phyloP scores from a whole-genome alignment of 2,888 invertebrate species.

The Zygogramma bicolorata region DNA sequence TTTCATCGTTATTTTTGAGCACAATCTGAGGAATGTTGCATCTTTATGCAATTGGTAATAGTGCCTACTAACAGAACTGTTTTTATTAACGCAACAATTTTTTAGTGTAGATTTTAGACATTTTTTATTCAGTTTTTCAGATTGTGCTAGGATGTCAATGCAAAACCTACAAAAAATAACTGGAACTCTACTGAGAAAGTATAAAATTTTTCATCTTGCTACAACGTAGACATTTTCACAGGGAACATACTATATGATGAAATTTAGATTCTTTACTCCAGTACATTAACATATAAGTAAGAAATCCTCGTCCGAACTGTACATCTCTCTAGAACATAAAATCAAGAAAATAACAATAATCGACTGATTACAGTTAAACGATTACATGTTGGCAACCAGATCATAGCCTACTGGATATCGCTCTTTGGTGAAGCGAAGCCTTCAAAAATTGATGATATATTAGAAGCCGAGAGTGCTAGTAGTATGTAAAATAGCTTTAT shows the following conservation, averaged over 20 bases:
- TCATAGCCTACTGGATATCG: constrained; percentile 37
- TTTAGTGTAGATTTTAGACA: too few relatives aligned
- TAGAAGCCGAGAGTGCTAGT: constrained; percentile 65
- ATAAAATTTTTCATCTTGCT: too few relatives aligned
- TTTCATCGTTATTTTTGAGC: too few relatives aligned
- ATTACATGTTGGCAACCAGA: constrained; percentile 36
- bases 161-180: too few relatives aligned
- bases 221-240: too few relatives aligned
- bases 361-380: constrained; percentile 38
- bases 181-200: too few relatives aligned
- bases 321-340: constrained; percentile 21
- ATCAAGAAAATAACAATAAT: constrained; percentile 41
- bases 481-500: constrained; percentile 67
- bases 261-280: constrained; percentile 3
- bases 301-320: constrained; percentile 12
- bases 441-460: constrained; percentile 66
- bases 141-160: too few relatives aligned
- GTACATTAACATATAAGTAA: constrained; percentile 1
- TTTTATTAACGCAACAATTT: too few relatives aligned
- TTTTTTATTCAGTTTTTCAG: too few relatives aligned
- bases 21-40: too few relatives aligned
- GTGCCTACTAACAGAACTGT: too few relatives aligned
- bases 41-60: too few relatives aligned
- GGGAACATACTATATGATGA: not conserved
- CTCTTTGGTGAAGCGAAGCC: constrained; percentile 51